These are phyloP conservation scores for Tetropium fuscum DNA, from an alignment of 2,888 invertebrate species.

Conservation along the genomic window DNA sequence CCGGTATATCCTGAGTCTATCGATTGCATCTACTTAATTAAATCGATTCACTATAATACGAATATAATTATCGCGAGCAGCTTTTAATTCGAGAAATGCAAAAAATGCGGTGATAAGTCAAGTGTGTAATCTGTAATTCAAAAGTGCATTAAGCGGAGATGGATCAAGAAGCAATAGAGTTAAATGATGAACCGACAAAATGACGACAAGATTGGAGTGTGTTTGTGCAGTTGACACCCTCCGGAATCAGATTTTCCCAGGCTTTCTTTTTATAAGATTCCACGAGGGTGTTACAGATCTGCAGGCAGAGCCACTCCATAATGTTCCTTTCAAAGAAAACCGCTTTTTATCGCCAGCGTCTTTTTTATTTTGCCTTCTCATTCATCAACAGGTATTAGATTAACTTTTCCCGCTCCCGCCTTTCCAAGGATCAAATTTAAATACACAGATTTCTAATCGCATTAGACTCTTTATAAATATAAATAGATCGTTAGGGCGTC, in stretches of 20 bases:
- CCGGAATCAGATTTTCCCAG: constrained; percentile 62
- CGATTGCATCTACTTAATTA: too few relatives aligned
- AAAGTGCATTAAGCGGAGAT: constrained; percentile 48
- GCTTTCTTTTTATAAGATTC: constrained; percentile 53
- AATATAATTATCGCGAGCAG: too few relatives aligned
- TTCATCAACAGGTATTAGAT: constrained; percentile 59
- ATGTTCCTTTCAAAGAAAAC: constrained; percentile 54
- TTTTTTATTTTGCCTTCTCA: constrained; percentile 51
- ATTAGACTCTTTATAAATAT: constrained; percentile 28
- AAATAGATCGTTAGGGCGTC: too few relatives aligned
- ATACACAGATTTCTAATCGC: constrained; percentile 33
- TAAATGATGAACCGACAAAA: constrained; percentile 58
- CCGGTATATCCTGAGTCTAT: too few relatives aligned
- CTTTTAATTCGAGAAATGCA: constrained; percentile 28
- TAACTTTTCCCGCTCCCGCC: constrained; percentile 49
- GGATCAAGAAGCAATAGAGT: constrained; percentile 27
- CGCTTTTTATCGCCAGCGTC: constrained; percentile 52
- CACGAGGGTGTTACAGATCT: constrained; percentile 51
- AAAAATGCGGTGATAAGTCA: constrained; percentile 42
- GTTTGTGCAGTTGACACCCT: constrained; percentile 64
- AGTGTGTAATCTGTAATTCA: constrained; percentile 51
- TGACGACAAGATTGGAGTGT: constrained; percentile 60
- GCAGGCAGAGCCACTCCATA: constrained; percentile 45
- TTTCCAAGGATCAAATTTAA: constrained; percentile 33
- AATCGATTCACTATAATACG: too few relatives aligned